Percentiles rank a stretch among this genome's conserved stretches.
Conservation (phyloP, 2,797 vertebrate species). For the Carapus acus region DNA sequence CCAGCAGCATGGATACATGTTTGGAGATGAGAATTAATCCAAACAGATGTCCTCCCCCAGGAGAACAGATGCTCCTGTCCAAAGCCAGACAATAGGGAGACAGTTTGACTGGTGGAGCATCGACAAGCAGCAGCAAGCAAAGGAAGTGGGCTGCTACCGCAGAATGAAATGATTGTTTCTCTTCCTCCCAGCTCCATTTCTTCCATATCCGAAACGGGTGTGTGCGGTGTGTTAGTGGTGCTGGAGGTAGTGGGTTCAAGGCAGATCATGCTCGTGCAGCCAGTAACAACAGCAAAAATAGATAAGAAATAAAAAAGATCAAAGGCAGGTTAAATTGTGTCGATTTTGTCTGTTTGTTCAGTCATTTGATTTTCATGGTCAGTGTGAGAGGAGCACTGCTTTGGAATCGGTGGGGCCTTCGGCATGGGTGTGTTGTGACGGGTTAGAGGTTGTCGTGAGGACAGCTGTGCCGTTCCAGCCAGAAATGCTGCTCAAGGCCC, state of each 20-base stretch:
- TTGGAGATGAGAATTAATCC: slow-evolving; percentile 10
- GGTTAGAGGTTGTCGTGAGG: slow-evolving; percentile 13
- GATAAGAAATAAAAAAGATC: no score
- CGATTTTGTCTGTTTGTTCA: slow-evolving; percentile 9
- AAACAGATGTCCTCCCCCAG: slow-evolving; percentile 20
- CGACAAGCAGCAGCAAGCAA: slow-evolving; percentile 1
- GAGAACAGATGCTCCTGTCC: slow-evolving; percentile 3
- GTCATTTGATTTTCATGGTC: slow-evolving; percentile 4
- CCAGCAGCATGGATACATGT: slow-evolving; percentile 1
- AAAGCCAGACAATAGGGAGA: neutral
- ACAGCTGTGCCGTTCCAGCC: slow-evolving; percentile 5
- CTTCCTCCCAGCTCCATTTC: slow-evolving; percentile 8
- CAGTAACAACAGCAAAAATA: slow-evolving; percentile 49
- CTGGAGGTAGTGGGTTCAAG: slow-evolving; percentile 43
- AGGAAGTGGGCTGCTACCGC: slow-evolving; percentile 19
- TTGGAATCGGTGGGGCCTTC: slow-evolving; percentile 4
- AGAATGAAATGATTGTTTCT: slow-evolving; percentile 4
- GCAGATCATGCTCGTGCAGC: slow-evolving; percentile 62
- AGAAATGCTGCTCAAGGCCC: slow-evolving; percentile 1
- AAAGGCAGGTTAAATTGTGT: slow-evolving; percentile 1
- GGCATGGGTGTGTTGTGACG: neutral
- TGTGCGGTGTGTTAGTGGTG: slow-evolving; percentile 7
- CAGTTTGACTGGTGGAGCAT: slow-evolving; percentile 7
- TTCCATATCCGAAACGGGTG: neutral
- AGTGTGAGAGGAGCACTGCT: slow-evolving; percentile 23